Evolutionary conservation across 2,797 vertebrate genomes (phyloP), one percentile per base, ranked within the genome.

Genomic region (Rhinichthys osculus): DNA sequence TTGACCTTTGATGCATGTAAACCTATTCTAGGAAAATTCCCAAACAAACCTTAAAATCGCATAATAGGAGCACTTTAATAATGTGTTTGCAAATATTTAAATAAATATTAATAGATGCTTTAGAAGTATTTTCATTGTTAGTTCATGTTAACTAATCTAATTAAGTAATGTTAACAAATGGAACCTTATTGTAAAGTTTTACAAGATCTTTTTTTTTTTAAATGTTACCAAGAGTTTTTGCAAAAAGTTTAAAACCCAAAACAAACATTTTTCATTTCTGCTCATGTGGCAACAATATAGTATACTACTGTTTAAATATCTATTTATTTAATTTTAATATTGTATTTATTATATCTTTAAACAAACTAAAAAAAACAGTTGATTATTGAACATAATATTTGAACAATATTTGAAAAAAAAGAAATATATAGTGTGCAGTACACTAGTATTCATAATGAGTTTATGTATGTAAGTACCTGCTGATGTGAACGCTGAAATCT

Each of bases 401-500:
- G 6, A n/a, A n/a, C 1, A 64, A 62, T 16, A 30, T 33, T 33
- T 2, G n/a, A 64, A 14, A 2, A n/a, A n/a, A n/a, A 7, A 23
- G 5, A 9, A 9, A 9, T 30, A 30, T 30, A n/a, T n/a, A 4
- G 33, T 3, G 33, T 30, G 74, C 50, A 44, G 50, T 38, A 13
- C n/a, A 86, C 19, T 30, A 1, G 1, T 66, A 6, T 30, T 13
- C 3, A 59, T 27, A 21, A n/a, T 35, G 4, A 35, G 35, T 35
- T 35, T 72, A 59, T 14, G 33, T 62, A 3, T 47, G 47, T 16
- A 44, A 44, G 47, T 16, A 98, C 97, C 98, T 97, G 97, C 97
- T 96, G 90, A 99, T 94, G 21, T 99, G 97, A 78, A 95, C 3
- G 80, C 97, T 96, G 90, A 97, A 97, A 78, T 99, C 98, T 44